These are phyloP conservation scores for Brotula barbata DNA, from an alignment of 2,797 vertebrate species.

Conservation along the genomic window DNA sequence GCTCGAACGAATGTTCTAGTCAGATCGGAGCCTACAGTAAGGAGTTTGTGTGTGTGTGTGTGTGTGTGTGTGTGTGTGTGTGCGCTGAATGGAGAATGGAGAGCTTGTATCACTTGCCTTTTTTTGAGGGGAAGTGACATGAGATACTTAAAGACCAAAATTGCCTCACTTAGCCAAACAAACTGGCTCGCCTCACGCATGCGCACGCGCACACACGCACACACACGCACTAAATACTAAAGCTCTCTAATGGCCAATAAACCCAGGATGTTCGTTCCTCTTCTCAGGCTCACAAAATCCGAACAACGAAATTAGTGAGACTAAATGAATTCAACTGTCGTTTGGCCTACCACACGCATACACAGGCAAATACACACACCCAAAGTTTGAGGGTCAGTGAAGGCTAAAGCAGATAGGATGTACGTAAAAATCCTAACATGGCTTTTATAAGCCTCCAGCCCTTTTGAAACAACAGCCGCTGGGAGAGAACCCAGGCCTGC, in stretches of 20 bases:
- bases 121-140: constrained; percentile 77
- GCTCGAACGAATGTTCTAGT: constrained; percentile 25
- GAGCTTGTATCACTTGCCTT: constrained; percentile 66
- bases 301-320: constrained; percentile 73
- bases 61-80: constrained; percentile 24
- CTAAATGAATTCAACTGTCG: constrained; percentile 72
- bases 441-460: constrained; percentile 73
- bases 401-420: constrained; percentile 70
- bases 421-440: constrained; percentile 72
- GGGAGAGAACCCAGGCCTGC: constrained; percentile 66
- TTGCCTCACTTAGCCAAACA: constrained; percentile 79
- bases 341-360: constrained; percentile 59
- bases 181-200: constrained; percentile 56
- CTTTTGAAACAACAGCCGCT: constrained; percentile 60
- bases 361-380: constrained; percentile 4
- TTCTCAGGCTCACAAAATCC: constrained; percentile 73
- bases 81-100: constrained; percentile 54
- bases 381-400: constrained; percentile 56
- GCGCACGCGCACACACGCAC: constrained; percentile 17
- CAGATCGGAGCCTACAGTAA: constrained; percentile 4
- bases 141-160: constrained; percentile 79
- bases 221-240: constrained; percentile 19
- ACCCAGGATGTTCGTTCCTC: constrained; percentile 77
- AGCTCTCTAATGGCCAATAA: constrained; percentile 80
- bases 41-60: constrained; percentile 12